Conservation (phyloP, 2,888 invertebrate genomes). For the Drosophila suboccidentalis region DNA sequence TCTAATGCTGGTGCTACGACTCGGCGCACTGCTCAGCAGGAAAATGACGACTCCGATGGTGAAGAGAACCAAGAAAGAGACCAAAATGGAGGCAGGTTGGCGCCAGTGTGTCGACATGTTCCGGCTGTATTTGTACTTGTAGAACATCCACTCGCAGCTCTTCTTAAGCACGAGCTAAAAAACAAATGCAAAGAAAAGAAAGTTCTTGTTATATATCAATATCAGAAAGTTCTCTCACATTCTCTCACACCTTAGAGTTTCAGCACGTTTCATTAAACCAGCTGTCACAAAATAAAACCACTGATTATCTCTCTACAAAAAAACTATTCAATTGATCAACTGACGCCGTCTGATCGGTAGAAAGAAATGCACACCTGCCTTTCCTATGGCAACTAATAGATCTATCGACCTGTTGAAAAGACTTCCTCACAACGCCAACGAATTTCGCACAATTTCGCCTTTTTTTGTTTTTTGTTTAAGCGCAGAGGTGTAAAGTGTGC, state of each 20-base stretch:
- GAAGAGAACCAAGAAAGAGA: constrained; percentile 38
- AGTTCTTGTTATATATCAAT: constrained; percentile 27
- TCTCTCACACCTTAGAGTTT: constrained; percentile 68
- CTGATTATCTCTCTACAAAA: constrained; percentile 50
- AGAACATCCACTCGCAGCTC: constrained; percentile 81
- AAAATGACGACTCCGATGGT: constrained; percentile 36
- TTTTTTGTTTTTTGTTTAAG: constrained; percentile 27
- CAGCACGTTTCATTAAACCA: constrained; percentile 61
- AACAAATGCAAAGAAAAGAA: constrained; percentile 25
- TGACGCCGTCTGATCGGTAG: constrained; percentile 11
- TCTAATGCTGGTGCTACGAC: constrained; percentile 15
- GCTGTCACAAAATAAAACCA: constrained; percentile 25
- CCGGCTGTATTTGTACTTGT: constrained; percentile 73
- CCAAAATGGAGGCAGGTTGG: constrained; percentile 66
- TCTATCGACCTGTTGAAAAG: constrained; percentile 63
- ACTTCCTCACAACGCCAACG: constrained; percentile 65
- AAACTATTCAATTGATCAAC: constrained; percentile 57
- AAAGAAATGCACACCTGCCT: constrained; percentile 9
- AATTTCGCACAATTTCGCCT: constrained; percentile 58
- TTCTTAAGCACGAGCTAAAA: constrained; percentile 80
- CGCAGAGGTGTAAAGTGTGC: constrained; percentile 77
- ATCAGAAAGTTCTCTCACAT: constrained; percentile 52
- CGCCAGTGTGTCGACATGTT: constrained; percentile 83
- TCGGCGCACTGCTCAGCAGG: constrained; percentile 31
- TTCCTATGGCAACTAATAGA: constrained; percentile 19